Percentiles rank a stretch among this genome's conserved stretches.
These are phyloP conservation scores for Oryctolagus cuniculus DNA, from an alignment of 2,113 vertebrate species.

Conservation along the genomic window DNA sequence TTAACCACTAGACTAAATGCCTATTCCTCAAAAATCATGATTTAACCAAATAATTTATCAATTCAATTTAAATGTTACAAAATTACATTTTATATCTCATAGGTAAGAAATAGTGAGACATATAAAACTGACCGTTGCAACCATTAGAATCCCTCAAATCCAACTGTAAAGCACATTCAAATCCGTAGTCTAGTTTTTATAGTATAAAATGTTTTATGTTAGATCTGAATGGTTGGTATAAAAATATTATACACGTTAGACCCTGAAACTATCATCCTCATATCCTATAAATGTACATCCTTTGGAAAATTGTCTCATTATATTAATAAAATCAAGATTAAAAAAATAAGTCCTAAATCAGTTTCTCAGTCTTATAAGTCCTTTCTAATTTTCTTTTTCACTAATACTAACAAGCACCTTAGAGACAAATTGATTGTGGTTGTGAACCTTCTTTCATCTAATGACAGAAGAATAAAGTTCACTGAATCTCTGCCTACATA, in stretches of 20 bases:
- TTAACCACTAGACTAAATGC: too few species aligned
- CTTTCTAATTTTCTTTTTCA: not conserved
- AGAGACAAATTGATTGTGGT: not conserved
- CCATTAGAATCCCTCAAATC: not conserved
- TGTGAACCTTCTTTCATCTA: not conserved
- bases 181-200: not conserved
- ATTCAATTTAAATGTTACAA: not conserved
- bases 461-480: not conserved
- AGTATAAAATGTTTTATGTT: not conserved
- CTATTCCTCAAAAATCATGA: not conserved
- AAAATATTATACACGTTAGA: not conserved
- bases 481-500: not conserved
- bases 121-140: not conserved
- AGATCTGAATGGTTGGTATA: not conserved
- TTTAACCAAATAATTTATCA: not conserved
- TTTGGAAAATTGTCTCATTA: not conserved
- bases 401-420: not conserved
- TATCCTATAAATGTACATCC: not conserved
- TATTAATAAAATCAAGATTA: not conserved
- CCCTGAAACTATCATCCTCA: not conserved
- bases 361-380: not conserved
- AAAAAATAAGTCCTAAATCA: not conserved
- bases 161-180: not conserved
- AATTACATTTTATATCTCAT: not conserved
- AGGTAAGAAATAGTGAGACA: not conserved